A percentile compares a stretch with the other conserved stretches of the same genome.
phyloP scores from a whole-genome alignment of 2,797 vertebrate species.

The Petrocephalus sullivani region DNA sequence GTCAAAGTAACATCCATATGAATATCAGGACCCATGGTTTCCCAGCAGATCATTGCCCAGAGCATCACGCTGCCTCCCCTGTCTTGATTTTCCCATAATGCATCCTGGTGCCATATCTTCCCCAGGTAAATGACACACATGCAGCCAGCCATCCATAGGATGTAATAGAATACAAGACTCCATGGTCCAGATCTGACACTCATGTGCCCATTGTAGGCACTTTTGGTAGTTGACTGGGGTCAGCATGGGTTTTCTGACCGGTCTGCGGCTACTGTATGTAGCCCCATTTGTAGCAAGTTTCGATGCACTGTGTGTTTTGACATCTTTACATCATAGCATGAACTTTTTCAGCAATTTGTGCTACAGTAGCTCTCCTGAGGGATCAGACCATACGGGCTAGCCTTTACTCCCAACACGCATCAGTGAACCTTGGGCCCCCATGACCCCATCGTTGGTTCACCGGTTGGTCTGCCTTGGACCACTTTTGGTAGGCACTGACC shows the following conservation, averaged over 20 bases:
- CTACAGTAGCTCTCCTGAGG: neutral
- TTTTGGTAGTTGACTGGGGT: neutral
- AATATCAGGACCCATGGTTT: no score
- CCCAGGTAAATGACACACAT: neutral
- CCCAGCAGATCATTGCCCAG: no score
- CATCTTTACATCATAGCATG: neutral
- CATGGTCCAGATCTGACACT: neutral
- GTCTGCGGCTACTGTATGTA: neutral
- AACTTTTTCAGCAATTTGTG: neutral
- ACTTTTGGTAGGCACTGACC: neutral
- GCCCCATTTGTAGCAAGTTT: neutral
- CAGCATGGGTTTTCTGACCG: neutral
- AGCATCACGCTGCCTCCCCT: no score
- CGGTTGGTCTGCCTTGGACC: neutral
- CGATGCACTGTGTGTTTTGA: neutral
- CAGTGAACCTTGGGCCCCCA: neutral
- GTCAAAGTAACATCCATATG: no score
- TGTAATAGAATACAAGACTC: neutral
- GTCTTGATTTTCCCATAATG: no score
- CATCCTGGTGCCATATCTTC: neutral
- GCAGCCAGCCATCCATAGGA: neutral
- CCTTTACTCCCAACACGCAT: neutral
- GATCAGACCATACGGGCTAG: neutral
- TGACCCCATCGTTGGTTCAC: neutral
- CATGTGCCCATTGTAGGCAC: neutral